Conservation (phyloP, 23 tunicate genomes). For the Botrylloides violaceus region DNA sequence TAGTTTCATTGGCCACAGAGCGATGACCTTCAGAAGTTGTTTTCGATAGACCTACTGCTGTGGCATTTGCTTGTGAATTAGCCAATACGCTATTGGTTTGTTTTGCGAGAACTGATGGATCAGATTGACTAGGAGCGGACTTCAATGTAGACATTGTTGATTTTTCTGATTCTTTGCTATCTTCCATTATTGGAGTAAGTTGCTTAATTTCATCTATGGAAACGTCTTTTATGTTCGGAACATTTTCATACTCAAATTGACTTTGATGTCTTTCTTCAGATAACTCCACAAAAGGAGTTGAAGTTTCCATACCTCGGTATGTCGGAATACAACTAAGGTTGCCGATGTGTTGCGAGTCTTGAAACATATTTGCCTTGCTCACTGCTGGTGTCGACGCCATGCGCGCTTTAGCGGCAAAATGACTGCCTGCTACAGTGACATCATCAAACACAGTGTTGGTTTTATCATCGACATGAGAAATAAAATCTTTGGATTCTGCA, state of each 20-base stretch:
- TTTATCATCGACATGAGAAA: too few relatives aligned
- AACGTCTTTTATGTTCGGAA: neutral
- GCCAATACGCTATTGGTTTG: too few relatives aligned
- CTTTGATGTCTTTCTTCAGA: neutral
- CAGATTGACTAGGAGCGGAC: neutral
- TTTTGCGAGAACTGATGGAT: neutral
- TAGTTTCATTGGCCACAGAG: neutral
- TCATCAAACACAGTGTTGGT: conserved; percentile 18
- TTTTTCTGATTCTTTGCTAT: conserved; percentile 39
- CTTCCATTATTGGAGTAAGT: conserved; percentile 43
- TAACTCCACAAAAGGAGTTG: neutral
- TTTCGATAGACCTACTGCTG: neutral
- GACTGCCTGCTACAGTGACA: conserved; percentile 11
- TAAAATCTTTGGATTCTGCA: too few relatives aligned
- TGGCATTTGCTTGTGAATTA: neutral
- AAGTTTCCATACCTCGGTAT: neutral
- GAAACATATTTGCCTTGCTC: conserved; percentile 4
- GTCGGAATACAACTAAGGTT: neutral
- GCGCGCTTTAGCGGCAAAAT: conserved; percentile 12
- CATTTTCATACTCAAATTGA: neutral
- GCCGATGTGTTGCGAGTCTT: neutral
- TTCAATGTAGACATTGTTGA: conserved; percentile 2
- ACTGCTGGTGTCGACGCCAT: conserved; percentile 18
- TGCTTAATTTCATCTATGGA: neutral
- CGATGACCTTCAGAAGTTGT: neutral